Evolutionary conservation across 2,888 invertebrate species (phyloP).

Genomic region (Branchellion lobata): DNA sequence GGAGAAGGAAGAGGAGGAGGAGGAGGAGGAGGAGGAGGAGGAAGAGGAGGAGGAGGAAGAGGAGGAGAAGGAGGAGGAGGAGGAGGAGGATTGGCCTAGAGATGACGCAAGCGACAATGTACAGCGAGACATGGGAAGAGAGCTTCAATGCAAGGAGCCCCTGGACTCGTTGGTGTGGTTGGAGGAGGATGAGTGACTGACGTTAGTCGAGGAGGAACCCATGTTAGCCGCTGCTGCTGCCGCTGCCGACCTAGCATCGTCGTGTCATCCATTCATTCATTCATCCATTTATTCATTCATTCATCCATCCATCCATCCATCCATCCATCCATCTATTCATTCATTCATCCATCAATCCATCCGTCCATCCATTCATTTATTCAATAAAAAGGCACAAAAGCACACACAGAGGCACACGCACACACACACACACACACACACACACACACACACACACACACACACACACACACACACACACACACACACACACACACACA

Average conservation of each 20-base stretch:
- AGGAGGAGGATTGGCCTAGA: not conserved
- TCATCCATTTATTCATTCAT: no score
- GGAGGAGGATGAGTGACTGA: not conserved
- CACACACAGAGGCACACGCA: no score
- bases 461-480: no score
- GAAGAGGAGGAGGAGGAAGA: not conserved
- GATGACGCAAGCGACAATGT: not conserved
- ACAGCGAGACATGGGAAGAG: not conserved
- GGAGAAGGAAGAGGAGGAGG: not conserved
- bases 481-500: slow-evolving; percentile 3
- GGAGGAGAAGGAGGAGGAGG: not conserved
- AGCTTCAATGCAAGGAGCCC: not conserved
- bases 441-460: no score
- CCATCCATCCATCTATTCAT: no score
- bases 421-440: no score
- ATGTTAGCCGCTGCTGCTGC: slow-evolving; percentile 7
- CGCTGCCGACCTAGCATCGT: not conserved
- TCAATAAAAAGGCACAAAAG: no score
- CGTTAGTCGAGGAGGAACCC: not conserved
- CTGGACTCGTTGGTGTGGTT: slow-evolving; percentile 1
- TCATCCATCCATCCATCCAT: no score
- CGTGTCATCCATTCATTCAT: no score
- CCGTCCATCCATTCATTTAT: no score
- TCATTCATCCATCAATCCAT: no score
- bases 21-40: not conserved